Base-by-base conservation (phyloP, 2,888 invertebrate genomes). In the Aspidiotus rigidus region DNA sequence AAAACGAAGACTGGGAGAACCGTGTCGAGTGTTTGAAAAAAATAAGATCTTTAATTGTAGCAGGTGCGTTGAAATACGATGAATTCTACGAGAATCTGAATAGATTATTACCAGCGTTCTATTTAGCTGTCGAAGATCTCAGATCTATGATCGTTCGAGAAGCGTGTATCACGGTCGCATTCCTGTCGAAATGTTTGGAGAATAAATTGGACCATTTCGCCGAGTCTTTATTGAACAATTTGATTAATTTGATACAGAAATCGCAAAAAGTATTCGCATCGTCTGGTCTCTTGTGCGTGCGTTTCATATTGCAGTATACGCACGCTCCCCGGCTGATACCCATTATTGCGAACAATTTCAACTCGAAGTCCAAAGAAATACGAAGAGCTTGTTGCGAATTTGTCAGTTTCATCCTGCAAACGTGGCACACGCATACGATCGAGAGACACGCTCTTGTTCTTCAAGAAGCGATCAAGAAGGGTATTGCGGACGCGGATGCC, bases 241-340 rank as follows among this genome's bases (percentile, higher is more conserved):
- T 98, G 41, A 90, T 98, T 76, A 88, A 88, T 77, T 84, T 97
- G 71, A 91, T 97, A 78, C 93, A 92, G 76, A 98, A 96, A 78
- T 92, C 93, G 74, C 96, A 94, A 72, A 98, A 97, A 85, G 91
- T 93, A 76, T 90, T 97, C 78, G 89, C 96, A 7, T 89, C 93
- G 0, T 89, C 94, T 0, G 94, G 93, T 63, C 84, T 86, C 2
- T 86, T 94, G 69, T 87, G 92, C 73, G 85, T 96, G 53, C 86
- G 89, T 64, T 95, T 93, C 80, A 89, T 97, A 64, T 88, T 97
- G 70, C 85, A 86, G 77, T 84, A 90, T 78, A 90, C 89, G 7
- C 91, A 91, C 77, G 85, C 87, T 72, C 85, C 88, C 66, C 84
- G 93, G 56, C 81, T 93, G 55, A 82, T 94, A 60, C 90, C 92